Base-by-base conservation (phyloP, 2,113 vertebrate species). In the Plotosus lineatus region DNA sequence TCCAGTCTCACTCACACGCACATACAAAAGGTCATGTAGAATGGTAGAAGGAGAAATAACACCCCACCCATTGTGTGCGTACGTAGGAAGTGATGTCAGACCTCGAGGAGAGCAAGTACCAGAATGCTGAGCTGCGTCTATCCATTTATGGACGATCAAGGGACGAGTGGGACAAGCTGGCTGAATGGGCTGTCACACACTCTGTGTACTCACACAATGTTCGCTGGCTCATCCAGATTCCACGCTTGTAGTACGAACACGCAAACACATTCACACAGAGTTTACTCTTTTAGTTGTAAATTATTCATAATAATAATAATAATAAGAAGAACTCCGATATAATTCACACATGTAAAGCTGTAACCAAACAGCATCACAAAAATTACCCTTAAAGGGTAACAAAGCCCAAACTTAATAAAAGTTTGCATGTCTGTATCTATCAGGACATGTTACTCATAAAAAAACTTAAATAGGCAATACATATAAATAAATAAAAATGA, bases 61-160 rank as follows among this genome's bases (percentile, higher is more conserved):
- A 63, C 15, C 26, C 15, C 15, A 2, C 6, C 23, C 26, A n/a
- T 55, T 77, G 40, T 66, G 66, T 83, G 36, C 71, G 42, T 66
- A 14, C 72, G 23, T 90, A 99, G 97, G 97, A 99, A 89, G 97
- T 99, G 86, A 97, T 98, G 97, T 88, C 69, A 0, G 97, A 99
- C 88, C 89, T 99, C 84, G 97, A 99, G 89, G 97, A 99, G 92
- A 99, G 97, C 87, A 99, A 99, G 82, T 99, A 98, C 89, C 97
- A 99, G 90, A 98, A 99, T 1, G 95, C 95, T 0, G 97, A 99
- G 92, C 92, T 99, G 71, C 93, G 97, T 1, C 95, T 99, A 7
- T 99, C 97, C 21, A 93, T 99, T 88, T 99, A 99, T 0, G 97
- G 97, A 0, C 95, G 97, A 23, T 96, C 94, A 0, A 87, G 95